Evolutionary conservation across 2,888 invertebrate genomes (phyloP), one percentile per base, ranked within the genome.

Genomic region (Cheiracanthium punctorium): DNA sequence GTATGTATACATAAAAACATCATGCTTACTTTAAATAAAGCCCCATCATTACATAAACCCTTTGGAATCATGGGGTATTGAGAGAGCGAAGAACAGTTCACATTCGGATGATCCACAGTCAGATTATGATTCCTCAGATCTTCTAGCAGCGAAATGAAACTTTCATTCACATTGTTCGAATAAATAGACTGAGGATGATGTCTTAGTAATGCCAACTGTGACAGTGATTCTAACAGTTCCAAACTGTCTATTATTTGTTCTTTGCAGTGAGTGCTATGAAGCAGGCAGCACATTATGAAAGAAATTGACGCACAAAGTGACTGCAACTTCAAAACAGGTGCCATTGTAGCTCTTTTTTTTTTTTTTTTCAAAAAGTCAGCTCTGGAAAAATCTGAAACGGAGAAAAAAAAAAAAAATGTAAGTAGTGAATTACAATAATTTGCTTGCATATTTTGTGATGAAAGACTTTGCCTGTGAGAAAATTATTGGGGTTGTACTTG

Each of bases 131-230:
- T 77, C 20, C 77, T 76, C 10, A 87, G 30, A n/a, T 87, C 87
- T 32, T 87, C 74, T 10, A 87, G n/a, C 14, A 87, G 70, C 5
- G 67, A 69, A 58, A 76, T 48, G 32, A 87, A 81, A 32, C 87
- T 72, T 69, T 80, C 72, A 0, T 65, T 80, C 10, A 81, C 37
- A 58, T 87, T 87, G n/a, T 58, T 32, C 1, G 77, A 76, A 52
- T 72, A 71, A 30, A 74, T 33, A n/a, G 81, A 87, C 69, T 71
- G 65, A 33, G 87, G 87, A 67, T 87, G 81, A 73, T 87, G 87
- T 33, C 76, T 71, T 12, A 87, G 32, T 20, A 87, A 77, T 0
- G 81, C 87, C n/a, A 87, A 52, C 10, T 81, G 72, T 20, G 87
- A 81, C n/a, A 87, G 32, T n/a, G 87, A 71, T 72, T 87, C 87